Evolutionary conservation across 2,797 vertebrate species (phyloP).

Genomic region (Limosa lapponica): DNA sequence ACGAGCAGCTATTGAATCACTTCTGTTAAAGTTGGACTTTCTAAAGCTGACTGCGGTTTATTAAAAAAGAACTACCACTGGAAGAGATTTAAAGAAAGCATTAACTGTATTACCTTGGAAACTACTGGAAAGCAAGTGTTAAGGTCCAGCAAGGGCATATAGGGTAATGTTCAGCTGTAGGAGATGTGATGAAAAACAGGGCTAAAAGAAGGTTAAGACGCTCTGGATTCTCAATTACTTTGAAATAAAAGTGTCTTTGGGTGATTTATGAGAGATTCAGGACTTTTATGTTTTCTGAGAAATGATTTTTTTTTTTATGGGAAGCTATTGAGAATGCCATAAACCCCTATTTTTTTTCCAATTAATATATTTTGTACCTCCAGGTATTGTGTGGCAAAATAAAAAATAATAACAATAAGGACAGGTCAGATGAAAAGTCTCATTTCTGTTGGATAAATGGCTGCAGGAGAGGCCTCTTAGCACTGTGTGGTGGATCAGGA

Average conservation of each 20-base stretch:
- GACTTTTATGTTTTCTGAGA: slow-evolving; percentile 34
- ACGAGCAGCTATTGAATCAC: background rate
- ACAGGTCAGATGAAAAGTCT: background rate
- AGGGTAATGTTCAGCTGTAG: background rate
- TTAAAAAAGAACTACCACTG: background rate
- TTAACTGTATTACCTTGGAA: slow-evolving; percentile 21
- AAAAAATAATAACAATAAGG: background rate
- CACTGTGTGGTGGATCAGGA: background rate
- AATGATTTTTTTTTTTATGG: slow-evolving; percentile 30
- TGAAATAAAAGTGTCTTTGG: slow-evolving; percentile 41
- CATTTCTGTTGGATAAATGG: background rate
- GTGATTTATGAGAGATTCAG: slow-evolving; percentile 47
- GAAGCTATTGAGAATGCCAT: background rate
- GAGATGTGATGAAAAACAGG: slow-evolving; percentile 41
- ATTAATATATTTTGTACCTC: background rate
- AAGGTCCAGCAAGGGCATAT: slow-evolving; percentile 15
- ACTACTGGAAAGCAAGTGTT: background rate
- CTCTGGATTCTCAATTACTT: slow-evolving; percentile 51
- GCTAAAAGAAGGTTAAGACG: slow-evolving; percentile 59
- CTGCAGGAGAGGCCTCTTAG: background rate
- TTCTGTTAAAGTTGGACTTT: background rate
- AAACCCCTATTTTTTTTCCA: background rate
- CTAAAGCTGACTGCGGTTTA: slow-evolving; percentile 16
- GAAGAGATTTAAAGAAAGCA: slow-evolving; percentile 35
- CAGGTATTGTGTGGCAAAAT: background rate